Conservation (phyloP, 2,888 invertebrate genomes). For the Ceraclea dissimilis region DNA sequence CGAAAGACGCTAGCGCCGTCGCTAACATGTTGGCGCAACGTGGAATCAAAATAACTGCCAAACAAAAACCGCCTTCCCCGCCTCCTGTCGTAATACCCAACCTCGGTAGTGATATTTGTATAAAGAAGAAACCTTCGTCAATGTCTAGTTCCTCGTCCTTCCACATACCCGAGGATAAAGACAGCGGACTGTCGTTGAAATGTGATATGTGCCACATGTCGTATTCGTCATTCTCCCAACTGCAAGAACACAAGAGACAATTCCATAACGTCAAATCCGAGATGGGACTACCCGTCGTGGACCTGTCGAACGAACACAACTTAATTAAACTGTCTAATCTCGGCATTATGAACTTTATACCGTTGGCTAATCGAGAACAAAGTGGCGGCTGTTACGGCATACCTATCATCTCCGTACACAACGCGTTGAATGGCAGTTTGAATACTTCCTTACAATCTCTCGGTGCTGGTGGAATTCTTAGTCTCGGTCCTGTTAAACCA, state of each 20-base stretch:
- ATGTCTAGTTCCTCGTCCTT: slow-evolving; percentile 34
- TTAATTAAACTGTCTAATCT: slow-evolving; percentile 55
- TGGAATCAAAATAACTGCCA: slow-evolving; percentile 69
- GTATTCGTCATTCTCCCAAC: slow-evolving; percentile 61
- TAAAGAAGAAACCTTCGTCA: slow-evolving; percentile 43
- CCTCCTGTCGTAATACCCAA: slow-evolving; percentile 38
- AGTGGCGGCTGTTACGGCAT: slow-evolving; percentile 60
- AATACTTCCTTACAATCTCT: slow-evolving; percentile 52
- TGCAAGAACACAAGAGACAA: slow-evolving; percentile 51
- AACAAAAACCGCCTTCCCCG: slow-evolving; percentile 48
- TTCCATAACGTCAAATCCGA: slow-evolving; percentile 51
- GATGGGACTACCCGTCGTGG: slow-evolving; percentile 65
- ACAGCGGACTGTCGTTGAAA: slow-evolving; percentile 41
- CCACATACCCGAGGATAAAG: slow-evolving; percentile 41
- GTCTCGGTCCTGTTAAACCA: slow-evolving; percentile 63
- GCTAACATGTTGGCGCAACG: slow-evolving; percentile 69
- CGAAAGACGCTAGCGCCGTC: slow-evolving; percentile 66
- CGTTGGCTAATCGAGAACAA: slow-evolving; percentile 57
- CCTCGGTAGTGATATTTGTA: slow-evolving; percentile 45
- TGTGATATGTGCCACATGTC: slow-evolving; percentile 67
- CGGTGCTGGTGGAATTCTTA: slow-evolving; percentile 62
- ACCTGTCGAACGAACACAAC: slow-evolving; percentile 60
- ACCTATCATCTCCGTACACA: slow-evolving; percentile 62
- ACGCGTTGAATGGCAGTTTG: slow-evolving; percentile 51
- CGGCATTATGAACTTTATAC: slow-evolving; percentile 69